Conservation (phyloP, 2,888 invertebrate genomes). For the Drosophila mayaguana region DNA sequence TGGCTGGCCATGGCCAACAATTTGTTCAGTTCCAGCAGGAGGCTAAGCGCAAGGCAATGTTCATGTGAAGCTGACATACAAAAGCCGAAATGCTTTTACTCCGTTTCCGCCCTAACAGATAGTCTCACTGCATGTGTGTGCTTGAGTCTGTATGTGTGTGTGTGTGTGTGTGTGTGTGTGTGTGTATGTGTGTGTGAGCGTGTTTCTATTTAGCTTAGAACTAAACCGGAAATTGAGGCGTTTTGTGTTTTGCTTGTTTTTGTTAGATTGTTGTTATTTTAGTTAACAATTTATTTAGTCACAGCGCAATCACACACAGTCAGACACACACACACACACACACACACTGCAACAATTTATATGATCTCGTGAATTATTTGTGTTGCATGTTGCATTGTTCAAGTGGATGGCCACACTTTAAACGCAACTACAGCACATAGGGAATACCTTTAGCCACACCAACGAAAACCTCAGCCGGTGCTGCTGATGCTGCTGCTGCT, state of each 20-base stretch:
- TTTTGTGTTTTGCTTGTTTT: conserved; percentile 78
- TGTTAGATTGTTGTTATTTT: conserved; percentile 78
- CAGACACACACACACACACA: conserved; percentile 21
- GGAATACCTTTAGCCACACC: conserved; percentile 1
- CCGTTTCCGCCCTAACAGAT: conserved; percentile 75
- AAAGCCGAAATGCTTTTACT: conserved; percentile 78
- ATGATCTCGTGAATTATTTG: conserved; percentile 60
- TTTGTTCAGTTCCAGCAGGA: conserved; percentile 64
- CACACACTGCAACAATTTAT: conserved; percentile 56
- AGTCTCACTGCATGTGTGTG: conserved; percentile 36
- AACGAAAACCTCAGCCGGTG: background rate
- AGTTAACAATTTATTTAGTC: conserved; percentile 81
- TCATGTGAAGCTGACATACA: conserved; percentile 60
- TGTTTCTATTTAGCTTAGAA: conserved; percentile 77
- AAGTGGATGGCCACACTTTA: conserved; percentile 49
- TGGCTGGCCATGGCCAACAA: conserved; percentile 61
- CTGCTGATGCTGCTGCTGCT: background rate
- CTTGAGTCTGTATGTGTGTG: conserved; percentile 7
- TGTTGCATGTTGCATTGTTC: conserved; percentile 40
- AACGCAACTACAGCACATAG: conserved; percentile 16
- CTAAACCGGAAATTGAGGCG: conserved; percentile 81
- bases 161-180: conserved; percentile 20
- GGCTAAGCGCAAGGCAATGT: conserved; percentile 44
- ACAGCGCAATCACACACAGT: conserved; percentile 38
- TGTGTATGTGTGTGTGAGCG: conserved; percentile 30